These are phyloP conservation scores for Pasiphila rectangulata DNA, from an alignment of 2,888 invertebrate species.

Conservation along the genomic window DNA sequence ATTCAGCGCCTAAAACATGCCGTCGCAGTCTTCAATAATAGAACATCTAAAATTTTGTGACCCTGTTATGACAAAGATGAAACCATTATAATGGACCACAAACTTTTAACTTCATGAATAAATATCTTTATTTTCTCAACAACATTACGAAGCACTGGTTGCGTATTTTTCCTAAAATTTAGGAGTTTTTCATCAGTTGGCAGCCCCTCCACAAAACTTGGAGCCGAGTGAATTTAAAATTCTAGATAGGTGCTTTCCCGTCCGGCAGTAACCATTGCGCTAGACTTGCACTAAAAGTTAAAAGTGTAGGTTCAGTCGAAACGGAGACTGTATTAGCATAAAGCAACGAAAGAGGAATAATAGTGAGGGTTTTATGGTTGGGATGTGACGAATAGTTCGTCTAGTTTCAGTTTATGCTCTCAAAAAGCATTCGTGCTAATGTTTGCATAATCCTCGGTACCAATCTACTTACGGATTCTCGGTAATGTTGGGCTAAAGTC, in stretches of 20 bases:
- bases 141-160: neutral
- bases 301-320: conserved; percentile 37
- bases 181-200: conserved; percentile 2
- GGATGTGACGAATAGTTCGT: conserved; percentile 29
- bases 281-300: conserved; percentile 38
- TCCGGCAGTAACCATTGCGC: conserved; percentile 34
- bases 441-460: conserved; percentile 11
- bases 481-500: neutral
- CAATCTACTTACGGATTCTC: neutral
- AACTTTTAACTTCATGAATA: too few relatives aligned
- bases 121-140: neutral
- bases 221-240: conserved; percentile 44
- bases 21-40: neutral
- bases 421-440: conserved; percentile 9
- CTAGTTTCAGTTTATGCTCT: conserved; percentile 28
- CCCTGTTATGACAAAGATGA: neutral
- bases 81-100: neutral
- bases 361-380: conserved; percentile 28
- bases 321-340: conserved; percentile 33
- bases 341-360: conserved; percentile 34
- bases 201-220: conserved; percentile 29
- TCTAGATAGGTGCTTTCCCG: conserved; percentile 37
- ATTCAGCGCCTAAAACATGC: neutral
- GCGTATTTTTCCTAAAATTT: conserved; percentile 5
- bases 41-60: neutral